Percentiles rank a stretch among this genome's conserved stretches.
These are phyloP conservation scores for Zonitis immaculata DNA, from an alignment of 2,888 invertebrate genomes.

Conservation along the genomic window DNA sequence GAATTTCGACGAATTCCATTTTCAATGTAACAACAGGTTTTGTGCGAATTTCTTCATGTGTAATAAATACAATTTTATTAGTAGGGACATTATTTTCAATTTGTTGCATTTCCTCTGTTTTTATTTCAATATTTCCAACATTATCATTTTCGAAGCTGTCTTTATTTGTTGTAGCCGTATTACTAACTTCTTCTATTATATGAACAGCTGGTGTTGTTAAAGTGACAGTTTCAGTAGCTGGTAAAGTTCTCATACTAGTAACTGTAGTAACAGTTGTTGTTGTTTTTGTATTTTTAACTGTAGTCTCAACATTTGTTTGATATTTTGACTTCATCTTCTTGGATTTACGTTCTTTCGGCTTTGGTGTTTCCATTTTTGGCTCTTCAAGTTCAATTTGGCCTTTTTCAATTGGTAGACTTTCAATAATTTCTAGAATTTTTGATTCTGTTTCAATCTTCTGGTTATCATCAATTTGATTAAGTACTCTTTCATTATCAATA, in stretches of 20 bases:
- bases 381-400: background rate
- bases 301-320: background rate
- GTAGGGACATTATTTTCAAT: constrained; percentile 28
- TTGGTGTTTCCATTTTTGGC: background rate
- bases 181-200: constrained; percentile 14
- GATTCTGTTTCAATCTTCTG: background rate
- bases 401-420: background rate
- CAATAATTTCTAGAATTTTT: background rate
- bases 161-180: background rate
- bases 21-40: constrained; percentile 62
- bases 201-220: constrained; percentile 9
- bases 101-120: constrained; percentile 5
- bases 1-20: constrained; percentile 53
- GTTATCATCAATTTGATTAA: background rate
- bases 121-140: constrained; percentile 6
- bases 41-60: constrained; percentile 66
- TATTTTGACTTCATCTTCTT: constrained; percentile 2
- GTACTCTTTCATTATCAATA: background rate
- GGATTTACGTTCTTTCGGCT: constrained; percentile 2
- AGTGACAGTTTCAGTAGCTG: constrained; percentile 18
- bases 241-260: constrained; percentile 22
- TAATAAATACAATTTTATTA: constrained; percentile 61
- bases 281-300: constrained; percentile 17
- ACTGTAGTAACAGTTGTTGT: constrained; percentile 26
- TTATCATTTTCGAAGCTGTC: background rate